Evolutionary conservation across 2,888 invertebrate species (phyloP), one percentile per base, ranked within the genome.

Genomic region (Maniola hyperantus): DNA sequence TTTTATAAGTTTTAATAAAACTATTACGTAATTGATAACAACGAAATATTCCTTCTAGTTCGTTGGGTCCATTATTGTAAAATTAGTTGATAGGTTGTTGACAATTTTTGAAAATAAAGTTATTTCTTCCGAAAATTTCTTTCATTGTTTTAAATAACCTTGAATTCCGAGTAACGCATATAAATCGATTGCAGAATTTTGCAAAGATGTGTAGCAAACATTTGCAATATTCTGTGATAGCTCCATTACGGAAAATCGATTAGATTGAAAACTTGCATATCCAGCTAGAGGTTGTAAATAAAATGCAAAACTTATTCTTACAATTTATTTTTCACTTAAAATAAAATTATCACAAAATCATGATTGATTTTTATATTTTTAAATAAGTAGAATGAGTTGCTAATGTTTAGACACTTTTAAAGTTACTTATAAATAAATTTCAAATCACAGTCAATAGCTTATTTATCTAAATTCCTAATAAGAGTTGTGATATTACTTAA

Each of bases 381-480:
- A 26, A 26, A 26, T 26, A 33, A 55, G 6, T 34, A 54, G 34
- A 54, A 53, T n/a, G 7, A 54, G 55, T 39, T 15, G 36, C 36
- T 55, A 15, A 15, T 54, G 4, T 11, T 55, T 10, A 36, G 57
- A 13, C 57, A 20, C 13, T 57, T 42, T 11, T 57, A 42, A 42
- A 59, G 33, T 59, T 15, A 59, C 48, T 59, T 48, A 18, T 26
- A n/a, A 59, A 36, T 61, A 51, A 60, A 48, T 15, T 61, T 61
- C 34, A 15, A 44, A 63, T 68, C 68, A 68, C 68, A 68, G 68
- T 68, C 66, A 59, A 68, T 68, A 54, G 6, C 62, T 65, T 65
- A 62, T n/a, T 46, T 44, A 57, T 33, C 5, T 46, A n/a, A n/a
- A 46, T 44, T n/a, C 10, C n/a, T 60, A 53, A 36, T 42, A 11